phyloP scores from a whole-genome alignment of 2,797 vertebrate species.

The Acrocephalus scirpaceus region DNA sequence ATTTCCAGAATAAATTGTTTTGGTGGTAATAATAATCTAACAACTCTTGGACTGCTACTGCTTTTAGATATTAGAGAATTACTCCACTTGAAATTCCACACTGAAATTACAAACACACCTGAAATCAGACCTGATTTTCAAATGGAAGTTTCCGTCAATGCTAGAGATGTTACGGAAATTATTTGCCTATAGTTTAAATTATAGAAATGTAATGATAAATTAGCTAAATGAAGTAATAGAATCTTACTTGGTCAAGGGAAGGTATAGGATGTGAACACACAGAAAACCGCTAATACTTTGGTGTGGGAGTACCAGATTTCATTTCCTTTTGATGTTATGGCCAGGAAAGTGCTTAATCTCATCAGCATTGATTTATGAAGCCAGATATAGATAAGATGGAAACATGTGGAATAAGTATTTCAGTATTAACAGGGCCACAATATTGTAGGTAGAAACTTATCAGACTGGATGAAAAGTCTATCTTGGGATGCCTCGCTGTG shows the following conservation, averaged over 20 bases:
- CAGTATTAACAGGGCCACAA: neutral
- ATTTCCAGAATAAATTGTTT: neutral
- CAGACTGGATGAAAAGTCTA: neutral
- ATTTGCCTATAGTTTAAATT: neutral
- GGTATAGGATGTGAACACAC: neutral
- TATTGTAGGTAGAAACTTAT: neutral
- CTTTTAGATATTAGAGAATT: neutral
- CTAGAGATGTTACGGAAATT: neutral
- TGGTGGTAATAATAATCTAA: neutral
- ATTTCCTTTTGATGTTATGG: neutral
- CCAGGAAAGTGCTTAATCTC: neutral
- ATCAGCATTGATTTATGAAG: neutral
- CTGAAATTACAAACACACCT: neutral
- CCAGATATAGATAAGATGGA: neutral
- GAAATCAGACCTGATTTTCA: neutral
- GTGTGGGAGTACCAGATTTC: neutral
- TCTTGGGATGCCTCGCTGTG: neutral
- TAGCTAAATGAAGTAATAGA: neutral
- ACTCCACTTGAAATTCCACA: neutral
- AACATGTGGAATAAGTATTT: neutral
- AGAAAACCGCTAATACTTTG: neutral
- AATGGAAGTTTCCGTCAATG: neutral
- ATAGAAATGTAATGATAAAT: neutral
- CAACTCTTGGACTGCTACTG: neutral
- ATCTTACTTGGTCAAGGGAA: neutral